phyloP scores from a whole-genome alignment of 2,113 vertebrate genomes.

The Paradisaea rubra region DNA sequence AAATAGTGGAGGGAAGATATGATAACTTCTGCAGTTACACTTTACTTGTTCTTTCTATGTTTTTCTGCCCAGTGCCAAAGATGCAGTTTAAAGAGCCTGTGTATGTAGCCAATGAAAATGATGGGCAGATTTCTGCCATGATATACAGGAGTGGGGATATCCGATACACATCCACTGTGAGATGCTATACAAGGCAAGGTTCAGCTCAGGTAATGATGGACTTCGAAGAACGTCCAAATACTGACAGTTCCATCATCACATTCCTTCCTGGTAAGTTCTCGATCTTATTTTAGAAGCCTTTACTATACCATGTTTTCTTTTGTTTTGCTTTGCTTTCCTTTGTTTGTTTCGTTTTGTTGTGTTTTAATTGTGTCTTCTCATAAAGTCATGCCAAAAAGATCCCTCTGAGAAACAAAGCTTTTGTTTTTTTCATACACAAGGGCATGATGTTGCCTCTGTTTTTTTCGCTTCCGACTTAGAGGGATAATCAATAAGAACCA shows the following conservation, averaged over 20 bases:
- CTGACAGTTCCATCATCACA: conserved; percentile 80
- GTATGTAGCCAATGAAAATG: conserved; percentile 78
- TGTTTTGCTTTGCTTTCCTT: not conserved
- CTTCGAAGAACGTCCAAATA: conserved; percentile 92
- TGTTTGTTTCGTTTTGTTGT: not conserved
- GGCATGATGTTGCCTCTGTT: not conserved
- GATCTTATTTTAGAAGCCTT: not conserved
- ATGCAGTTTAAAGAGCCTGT: conserved; percentile 86
- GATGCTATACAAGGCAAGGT: conserved; percentile 91
- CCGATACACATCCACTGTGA: conserved; percentile 80
- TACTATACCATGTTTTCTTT: not conserved
- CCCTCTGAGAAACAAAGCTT: not conserved
- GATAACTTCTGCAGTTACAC: not conserved
- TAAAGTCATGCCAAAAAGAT: not conserved
- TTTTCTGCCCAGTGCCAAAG: conserved; percentile 79
- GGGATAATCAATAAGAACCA: not conserved
- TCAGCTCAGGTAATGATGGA: conserved; percentile 95
- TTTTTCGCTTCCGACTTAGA: not conserved
- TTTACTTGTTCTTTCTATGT: not conserved
- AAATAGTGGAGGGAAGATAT: not conserved
- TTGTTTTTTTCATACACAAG: not conserved
- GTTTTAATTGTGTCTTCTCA: not conserved
- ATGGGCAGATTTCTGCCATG: conserved; percentile 73
- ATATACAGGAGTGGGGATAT: conserved; percentile 85
- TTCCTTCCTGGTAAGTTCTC: conserved; percentile 83